Conservation (phyloP, 2,113 vertebrate species). For the Zosterops lateralis region DNA sequence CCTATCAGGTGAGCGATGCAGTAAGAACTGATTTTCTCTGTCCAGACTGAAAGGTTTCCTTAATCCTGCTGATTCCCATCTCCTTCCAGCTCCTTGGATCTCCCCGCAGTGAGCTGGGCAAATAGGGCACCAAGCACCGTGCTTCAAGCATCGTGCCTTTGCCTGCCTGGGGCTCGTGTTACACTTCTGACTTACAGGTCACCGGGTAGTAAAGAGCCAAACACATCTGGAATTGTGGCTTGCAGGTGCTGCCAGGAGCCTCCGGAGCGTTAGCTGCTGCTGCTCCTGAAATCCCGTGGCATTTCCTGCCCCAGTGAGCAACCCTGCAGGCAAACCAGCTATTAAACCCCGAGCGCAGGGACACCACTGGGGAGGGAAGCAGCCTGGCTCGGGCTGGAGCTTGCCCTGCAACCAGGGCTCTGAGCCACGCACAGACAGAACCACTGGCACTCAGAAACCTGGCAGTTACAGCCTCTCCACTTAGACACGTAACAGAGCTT, state of each 20-base stretch:
- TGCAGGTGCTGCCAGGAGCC: background rate
- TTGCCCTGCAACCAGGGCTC: background rate
- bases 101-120: background rate
- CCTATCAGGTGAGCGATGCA: accelerated
- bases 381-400: background rate
- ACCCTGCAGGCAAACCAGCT: background rate
- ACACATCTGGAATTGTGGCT: background rate
- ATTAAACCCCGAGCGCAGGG: accelerated
- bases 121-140: accelerated
- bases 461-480: background rate
- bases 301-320: background rate
- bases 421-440: background rate
- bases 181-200: background rate
- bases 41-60: background rate
- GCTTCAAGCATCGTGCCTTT: accelerated
- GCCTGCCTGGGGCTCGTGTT: accelerated
- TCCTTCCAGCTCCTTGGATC: background rate
- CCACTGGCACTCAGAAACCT: background rate
- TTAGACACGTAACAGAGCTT: background rate
- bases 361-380: accelerated
- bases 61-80: background rate
- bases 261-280: background rate
- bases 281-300: background rate
- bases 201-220: background rate
- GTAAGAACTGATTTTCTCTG: background rate